Percentiles rank a stretch among this genome's conserved stretches.
Evolutionary conservation across 2,797 vertebrate genomes (phyloP).

Genomic region (Apodemus agrarius): DNA sequence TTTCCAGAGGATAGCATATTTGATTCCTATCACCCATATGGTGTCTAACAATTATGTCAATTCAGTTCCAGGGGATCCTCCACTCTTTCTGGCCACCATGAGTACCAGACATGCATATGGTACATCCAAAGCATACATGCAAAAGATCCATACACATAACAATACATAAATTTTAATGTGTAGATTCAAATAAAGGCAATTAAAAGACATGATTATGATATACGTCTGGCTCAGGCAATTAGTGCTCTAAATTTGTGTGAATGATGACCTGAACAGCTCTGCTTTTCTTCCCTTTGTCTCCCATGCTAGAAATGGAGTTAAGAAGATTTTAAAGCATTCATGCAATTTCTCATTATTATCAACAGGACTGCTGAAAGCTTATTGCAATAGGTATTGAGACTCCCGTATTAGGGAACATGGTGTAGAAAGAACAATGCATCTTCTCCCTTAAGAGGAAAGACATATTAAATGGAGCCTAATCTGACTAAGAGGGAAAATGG

Average conservation of each 20-base stretch:
- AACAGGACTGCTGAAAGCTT: neutral
- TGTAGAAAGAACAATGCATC: neutral
- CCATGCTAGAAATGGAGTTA: neutral
- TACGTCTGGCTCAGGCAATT: neutral
- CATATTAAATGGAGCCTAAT: neutral
- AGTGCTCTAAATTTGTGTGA: neutral
- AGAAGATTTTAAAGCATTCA: neutral
- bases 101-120: neutral
- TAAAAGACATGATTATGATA: neutral
- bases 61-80: neutral
- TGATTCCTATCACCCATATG: neutral
- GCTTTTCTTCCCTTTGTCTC: neutral
- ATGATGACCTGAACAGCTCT: neutral
- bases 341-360: constrained; percentile 7
- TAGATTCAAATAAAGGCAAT: constrained; percentile 31
- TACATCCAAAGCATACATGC: neutral
- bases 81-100: neutral
- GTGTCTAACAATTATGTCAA: neutral
- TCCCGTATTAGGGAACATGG: neutral
- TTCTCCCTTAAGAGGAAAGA: neutral
- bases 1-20: neutral
- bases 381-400: neutral
- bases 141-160: neutral
- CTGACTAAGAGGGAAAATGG: constrained; percentile 7
- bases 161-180: neutral